Conservation (phyloP, 2,113 vertebrate genomes). For the Gopherus evgoodei region DNA sequence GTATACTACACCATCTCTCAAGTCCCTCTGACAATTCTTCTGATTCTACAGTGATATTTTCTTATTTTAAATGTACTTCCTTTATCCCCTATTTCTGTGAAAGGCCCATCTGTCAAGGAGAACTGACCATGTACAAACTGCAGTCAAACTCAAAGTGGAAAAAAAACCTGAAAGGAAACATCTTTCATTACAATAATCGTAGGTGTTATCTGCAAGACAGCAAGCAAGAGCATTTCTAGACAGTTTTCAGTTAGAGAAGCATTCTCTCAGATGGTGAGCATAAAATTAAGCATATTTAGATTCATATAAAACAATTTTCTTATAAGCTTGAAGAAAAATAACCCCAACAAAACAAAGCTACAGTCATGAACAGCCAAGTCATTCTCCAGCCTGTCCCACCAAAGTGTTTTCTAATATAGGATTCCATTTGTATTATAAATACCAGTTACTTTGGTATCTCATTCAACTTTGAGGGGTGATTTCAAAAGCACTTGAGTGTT, state of each 20-base stretch:
- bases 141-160: background rate
- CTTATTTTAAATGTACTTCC: background rate
- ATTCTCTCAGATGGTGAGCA: background rate
- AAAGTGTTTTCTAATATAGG: background rate
- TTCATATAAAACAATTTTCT: background rate
- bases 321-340: background rate
- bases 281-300: background rate
- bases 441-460: background rate
- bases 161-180: background rate
- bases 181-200: background rate
- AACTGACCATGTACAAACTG: background rate
- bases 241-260: background rate
- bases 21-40: background rate
- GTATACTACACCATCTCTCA: background rate
- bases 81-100: background rate
- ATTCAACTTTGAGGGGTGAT: background rate
- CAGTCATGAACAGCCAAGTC: background rate
- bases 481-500: conserved; percentile 1
- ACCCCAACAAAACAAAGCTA: background rate
- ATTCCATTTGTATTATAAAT: background rate
- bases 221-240: background rate
- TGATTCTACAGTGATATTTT: background rate
- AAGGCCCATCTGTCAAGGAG: background rate
- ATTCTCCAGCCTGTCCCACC: background rate
- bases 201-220: background rate